These are phyloP conservation scores for Diarsia mendica DNA, from an alignment of 2,888 invertebrate species.

Conservation along the genomic window DNA sequence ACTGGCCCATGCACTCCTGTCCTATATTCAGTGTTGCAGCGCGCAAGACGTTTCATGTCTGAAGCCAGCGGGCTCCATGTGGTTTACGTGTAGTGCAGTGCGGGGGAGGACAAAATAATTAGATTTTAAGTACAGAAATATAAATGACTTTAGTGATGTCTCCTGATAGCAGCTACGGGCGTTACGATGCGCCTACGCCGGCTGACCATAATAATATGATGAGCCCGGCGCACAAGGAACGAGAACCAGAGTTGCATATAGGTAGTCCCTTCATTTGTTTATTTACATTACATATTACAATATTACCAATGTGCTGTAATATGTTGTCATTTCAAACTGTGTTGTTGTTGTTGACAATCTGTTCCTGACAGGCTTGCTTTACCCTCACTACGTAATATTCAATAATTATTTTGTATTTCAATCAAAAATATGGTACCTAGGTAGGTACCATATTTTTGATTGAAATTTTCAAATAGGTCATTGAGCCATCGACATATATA, in stretches of 20 bases:
- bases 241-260: conserved; percentile 94
- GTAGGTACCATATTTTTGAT: no score
- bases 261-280: conserved; percentile 83
- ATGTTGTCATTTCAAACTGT: conserved; percentile 22
- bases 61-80: conserved; percentile 80
- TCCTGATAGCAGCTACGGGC: conserved; percentile 92
- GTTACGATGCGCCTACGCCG: conserved; percentile 89
- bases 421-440: no score
- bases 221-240: conserved; percentile 84
- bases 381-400: neutral
- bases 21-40: conserved; percentile 82
- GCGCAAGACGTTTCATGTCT: conserved; percentile 77
- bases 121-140: conserved; percentile 74
- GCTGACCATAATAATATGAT: conserved; percentile 87
- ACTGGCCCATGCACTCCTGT: conserved; percentile 83
- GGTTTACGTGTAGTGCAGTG: conserved; percentile 88
- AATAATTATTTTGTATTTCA: neutral
- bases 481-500: no score
- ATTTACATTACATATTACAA: conserved; percentile 49
- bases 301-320: conserved; percentile 48
- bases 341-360: conserved; percentile 28
- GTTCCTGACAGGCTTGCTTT: conserved; percentile 1
- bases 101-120: conserved; percentile 78
- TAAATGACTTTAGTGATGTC: conserved; percentile 91
- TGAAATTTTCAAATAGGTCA: conserved; percentile 1